These are phyloP conservation scores for Resseliella maxima DNA, from an alignment of 2,888 invertebrate species.

Conservation along the genomic window DNA sequence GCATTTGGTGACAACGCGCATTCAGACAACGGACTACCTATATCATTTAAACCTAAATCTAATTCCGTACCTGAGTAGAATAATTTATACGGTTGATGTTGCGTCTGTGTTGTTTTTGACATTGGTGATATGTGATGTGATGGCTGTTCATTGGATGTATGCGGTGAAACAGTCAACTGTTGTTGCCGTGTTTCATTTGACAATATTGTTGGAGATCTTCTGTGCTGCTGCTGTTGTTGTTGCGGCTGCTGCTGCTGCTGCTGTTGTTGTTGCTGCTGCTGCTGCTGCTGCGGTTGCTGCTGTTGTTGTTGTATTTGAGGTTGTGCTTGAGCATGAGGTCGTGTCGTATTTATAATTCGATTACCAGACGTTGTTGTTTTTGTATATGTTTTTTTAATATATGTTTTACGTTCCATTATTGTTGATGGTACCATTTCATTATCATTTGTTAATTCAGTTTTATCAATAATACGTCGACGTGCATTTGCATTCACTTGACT, in stretches of 20 bases:
- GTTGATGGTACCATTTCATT: constrained; percentile 34
- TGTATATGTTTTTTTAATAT: constrained; percentile 1
- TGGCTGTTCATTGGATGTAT: too few species aligned
- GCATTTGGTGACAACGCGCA: background rate
- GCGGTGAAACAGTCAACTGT: too few species aligned
- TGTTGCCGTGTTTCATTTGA: background rate
- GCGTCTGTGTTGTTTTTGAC: background rate
- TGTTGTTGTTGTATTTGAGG: background rate
- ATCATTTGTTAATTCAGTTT: background rate
- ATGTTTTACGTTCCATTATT: constrained; percentile 45
- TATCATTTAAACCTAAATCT: constrained; percentile 53
- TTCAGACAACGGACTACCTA: constrained; percentile 45
- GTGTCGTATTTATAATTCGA: background rate
- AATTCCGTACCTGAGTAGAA: constrained; percentile 55
- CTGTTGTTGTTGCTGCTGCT: background rate
- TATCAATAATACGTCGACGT: background rate
- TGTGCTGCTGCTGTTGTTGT: background rate
- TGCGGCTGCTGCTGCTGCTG: too few species aligned
- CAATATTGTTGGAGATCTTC: too few species aligned
- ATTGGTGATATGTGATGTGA: background rate
- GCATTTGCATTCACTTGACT: background rate
- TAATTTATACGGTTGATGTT: constrained; percentile 38
- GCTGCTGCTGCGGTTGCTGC: background rate
- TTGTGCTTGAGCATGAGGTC: background rate
- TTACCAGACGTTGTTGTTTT: constrained; percentile 7